Conservation (phyloP, 2,888 invertebrate species). For the Melanargia galathea region DNA sequence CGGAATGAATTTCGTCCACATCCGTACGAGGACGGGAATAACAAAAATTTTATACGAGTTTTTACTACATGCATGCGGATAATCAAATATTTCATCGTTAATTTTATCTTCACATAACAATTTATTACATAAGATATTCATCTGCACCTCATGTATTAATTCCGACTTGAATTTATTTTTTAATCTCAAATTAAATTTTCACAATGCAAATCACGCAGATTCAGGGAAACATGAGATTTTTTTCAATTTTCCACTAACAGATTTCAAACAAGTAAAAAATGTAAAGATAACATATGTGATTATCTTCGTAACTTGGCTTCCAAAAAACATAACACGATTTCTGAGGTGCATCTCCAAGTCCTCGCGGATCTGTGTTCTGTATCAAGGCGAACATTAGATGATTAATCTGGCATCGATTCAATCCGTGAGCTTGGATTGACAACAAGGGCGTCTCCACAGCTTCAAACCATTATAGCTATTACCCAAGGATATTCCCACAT, state of each 20-base stretch:
- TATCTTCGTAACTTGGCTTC: constrained; percentile 31
- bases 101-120: constrained; percentile 14
- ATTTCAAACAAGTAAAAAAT: background rate
- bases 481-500: no score
- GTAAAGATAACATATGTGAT: constrained; percentile 17
- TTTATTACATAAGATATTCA: constrained; percentile 5
- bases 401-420: background rate
- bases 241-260: background rate
- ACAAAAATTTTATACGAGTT: constrained; percentile 38
- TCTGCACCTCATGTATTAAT: background rate
- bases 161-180: background rate
- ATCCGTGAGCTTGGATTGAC: no score
- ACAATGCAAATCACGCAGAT: background rate
- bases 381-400: constrained; percentile 1
- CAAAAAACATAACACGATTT: constrained; percentile 26
- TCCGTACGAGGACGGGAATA: constrained; percentile 25
- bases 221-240: no score
- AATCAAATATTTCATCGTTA: constrained; percentile 22
- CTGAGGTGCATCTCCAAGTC: constrained; percentile 27
- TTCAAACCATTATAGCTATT: no score
- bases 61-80: constrained; percentile 37
- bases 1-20: constrained; percentile 35
- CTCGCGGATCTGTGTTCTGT: constrained; percentile 34
- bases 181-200: background rate
- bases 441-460: no score